Evolutionary conservation across 2,797 vertebrate species (phyloP).

Genomic region (Pseudotriccus pelzelni): DNA sequence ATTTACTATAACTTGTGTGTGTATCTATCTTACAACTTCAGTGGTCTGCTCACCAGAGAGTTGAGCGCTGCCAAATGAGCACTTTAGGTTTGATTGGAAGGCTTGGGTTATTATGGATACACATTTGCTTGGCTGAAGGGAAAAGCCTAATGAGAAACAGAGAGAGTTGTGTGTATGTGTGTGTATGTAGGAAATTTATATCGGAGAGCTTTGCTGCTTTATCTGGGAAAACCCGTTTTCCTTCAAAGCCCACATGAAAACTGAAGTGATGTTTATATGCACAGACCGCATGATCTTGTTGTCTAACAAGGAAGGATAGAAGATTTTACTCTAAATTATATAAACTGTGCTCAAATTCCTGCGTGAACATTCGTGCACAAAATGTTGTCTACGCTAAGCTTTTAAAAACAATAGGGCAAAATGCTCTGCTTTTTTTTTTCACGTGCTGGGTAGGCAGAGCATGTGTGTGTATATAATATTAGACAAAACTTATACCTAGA

Average conservation of each 20-base stretch:
- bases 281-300: neutral
- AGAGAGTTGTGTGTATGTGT: neutral
- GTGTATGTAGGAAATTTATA: neutral
- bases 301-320: neutral
- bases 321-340: neutral
- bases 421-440: neutral
- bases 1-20: constrained; percentile 48
- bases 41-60: neutral
- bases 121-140: neutral
- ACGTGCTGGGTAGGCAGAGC: neutral
- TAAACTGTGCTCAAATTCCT: neutral
- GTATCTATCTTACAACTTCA: neutral
- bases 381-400: neutral
- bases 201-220: neutral
- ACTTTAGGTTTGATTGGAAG: neutral
- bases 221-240: neutral
- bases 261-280: neutral
- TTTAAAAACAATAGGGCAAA: neutral
- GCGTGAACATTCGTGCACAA: rapidly evolving
- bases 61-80: constrained; percentile 19
- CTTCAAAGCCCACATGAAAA: neutral
- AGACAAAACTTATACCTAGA: neutral
- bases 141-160: neutral
- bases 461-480: neutral
- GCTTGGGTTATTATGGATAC: neutral